Evolutionary conservation across 2,888 invertebrate species (phyloP), one percentile per base, ranked within the genome.

Genomic region (Campaea margaritaria): DNA sequence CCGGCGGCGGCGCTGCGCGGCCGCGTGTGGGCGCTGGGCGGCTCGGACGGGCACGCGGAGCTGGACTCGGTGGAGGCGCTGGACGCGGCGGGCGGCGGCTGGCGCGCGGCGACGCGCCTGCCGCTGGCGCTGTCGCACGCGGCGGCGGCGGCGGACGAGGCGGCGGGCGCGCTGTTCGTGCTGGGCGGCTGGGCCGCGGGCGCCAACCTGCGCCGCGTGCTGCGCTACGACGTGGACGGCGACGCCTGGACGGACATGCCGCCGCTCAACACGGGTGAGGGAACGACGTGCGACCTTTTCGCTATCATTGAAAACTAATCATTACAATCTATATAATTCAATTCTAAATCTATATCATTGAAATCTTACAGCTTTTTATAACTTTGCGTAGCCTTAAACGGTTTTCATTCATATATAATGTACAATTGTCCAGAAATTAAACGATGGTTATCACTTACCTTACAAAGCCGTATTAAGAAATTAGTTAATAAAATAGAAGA

Each of bases 41-140:
- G 97, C 38, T 96, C 96, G 73, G 96, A 97, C 87, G 98, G 97
- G 0, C 95, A 95, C 65, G 94, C 94, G 11, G 97, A 98, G 83
- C 92, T 97, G 70, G 95, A 95, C 70, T 95, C 87, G 42, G 85
- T 89, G 63, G 83, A 85, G 59, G 82, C 79, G 96, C 49, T 70
- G 77, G 61, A 77, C 61, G 59, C 67, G 62, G 72, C 15, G 53
- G 97, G 97, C 41, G 96, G 96, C 70, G 96, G 51, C 69, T 78
- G 62, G 78, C 62, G 60, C 68, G 59, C 62, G 49, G 67, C 70
- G 13, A 67, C 77, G 68, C 74, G 70, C 16, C 78, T 85, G 68
- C 86, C 95, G 43, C 87, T 94, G 69, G 94, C 95, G 36, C 89
- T 95, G 65, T 95, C 95, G 74, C 95, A 96, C 86, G 94, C 95